These are phyloP conservation scores for Hyposoter didymator DNA, from an alignment of 2,888 invertebrate genomes.

Conservation along the genomic window DNA sequence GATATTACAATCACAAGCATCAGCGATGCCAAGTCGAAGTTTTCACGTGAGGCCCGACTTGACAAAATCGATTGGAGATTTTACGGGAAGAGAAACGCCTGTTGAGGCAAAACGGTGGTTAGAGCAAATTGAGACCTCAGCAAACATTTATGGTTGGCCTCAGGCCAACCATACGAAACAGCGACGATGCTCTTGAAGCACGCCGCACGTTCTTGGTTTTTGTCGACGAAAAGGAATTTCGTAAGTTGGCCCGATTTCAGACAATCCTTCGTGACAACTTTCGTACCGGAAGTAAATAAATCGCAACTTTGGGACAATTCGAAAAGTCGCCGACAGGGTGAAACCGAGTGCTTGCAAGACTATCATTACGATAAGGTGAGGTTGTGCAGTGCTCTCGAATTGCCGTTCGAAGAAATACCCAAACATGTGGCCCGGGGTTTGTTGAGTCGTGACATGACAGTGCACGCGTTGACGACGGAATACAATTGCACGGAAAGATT, in stretches of 20 bases:
- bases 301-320: slow-evolving; percentile 63
- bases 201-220: slow-evolving; percentile 59
- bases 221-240: slow-evolving; percentile 49
- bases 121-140: slow-evolving; percentile 61
- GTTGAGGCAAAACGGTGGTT: slow-evolving; percentile 63
- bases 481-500: slow-evolving; percentile 22
- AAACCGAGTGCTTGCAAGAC: slow-evolving; percentile 48
- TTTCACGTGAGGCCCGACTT: slow-evolving; percentile 67
- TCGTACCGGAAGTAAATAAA: slow-evolving; percentile 45
- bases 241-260: slow-evolving; percentile 49
- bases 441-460: slow-evolving; percentile 34
- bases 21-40: slow-evolving; percentile 12
- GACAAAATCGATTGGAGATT: slow-evolving; percentile 60
- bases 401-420: slow-evolving; percentile 58
- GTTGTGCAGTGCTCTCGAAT: slow-evolving; percentile 57
- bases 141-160: slow-evolving; percentile 59
- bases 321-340: slow-evolving; percentile 53
- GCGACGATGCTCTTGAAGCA: slow-evolving; percentile 51
- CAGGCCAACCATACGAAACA: slow-evolving; percentile 58
- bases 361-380: slow-evolving; percentile 66
- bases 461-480: slow-evolving; percentile 45
- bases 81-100: slow-evolving; percentile 51
- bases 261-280: slow-evolving; percentile 47
- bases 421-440: slow-evolving; percentile 58
- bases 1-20: slow-evolving; percentile 23